Percentiles rank a stretch among this genome's conserved stretches.
Conservation (phyloP, 2,888 invertebrate genomes). For the Heliconius charithonia region DNA sequence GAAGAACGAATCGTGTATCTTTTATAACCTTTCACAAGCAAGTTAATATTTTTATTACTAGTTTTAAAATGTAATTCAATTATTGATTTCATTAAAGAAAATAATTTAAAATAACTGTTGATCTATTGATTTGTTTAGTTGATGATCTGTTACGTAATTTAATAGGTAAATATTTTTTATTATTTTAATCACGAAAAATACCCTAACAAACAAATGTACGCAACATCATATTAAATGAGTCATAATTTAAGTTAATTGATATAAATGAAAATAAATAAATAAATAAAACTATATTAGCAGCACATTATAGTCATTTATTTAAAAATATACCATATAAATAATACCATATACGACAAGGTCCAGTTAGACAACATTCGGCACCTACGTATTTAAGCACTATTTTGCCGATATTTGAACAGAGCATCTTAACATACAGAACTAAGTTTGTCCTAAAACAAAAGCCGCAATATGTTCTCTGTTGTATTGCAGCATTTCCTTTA, state of each 20-base stretch:
- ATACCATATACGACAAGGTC: neutral
- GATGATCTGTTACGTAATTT: neutral
- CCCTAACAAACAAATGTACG: too few species aligned
- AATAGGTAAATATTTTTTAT: neutral
- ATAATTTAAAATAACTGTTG: neutral
- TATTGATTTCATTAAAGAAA: conserved; percentile 4
- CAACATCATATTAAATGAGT: too few species aligned
- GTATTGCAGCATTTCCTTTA: conserved; percentile 27
- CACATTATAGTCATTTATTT: too few species aligned
- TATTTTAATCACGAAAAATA: neutral
- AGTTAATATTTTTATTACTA: neutral
- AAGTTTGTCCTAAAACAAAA: neutral
- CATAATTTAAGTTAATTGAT: too few species aligned
- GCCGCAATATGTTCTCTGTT: neutral
- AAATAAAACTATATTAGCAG: too few species aligned
- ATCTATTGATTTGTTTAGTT: too few species aligned
- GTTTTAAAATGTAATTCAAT: neutral
- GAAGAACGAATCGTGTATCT: neutral
- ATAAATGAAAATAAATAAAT: too few species aligned
- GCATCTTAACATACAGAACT: neutral
- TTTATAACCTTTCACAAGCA: neutral
- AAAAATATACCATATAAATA: too few species aligned
- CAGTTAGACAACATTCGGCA: neutral
- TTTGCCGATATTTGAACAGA: too few species aligned
- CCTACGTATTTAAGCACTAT: neutral